Conservation (phyloP, 2,113 vertebrate species). For the Eulemur rufifrons region DNA sequence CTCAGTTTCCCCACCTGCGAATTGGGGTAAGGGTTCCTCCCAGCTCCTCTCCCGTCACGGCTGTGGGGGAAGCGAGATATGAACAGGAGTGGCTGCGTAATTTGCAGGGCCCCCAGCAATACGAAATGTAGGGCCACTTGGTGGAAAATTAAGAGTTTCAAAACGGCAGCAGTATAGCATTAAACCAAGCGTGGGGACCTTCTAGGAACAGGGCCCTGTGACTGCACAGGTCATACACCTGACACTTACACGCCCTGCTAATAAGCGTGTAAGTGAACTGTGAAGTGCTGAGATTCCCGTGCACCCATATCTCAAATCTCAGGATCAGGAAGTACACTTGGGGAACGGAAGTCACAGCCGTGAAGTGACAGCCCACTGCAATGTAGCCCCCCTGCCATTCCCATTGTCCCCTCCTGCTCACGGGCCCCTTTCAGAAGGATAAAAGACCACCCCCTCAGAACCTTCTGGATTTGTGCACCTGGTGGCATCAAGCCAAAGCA, state of each 20-base stretch:
- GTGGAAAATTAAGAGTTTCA: background rate
- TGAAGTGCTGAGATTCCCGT: rapidly evolving
- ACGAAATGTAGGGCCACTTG: background rate
- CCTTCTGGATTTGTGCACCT: background rate
- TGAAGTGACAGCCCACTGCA: rapidly evolving
- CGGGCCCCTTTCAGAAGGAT: background rate
- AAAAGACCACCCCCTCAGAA: background rate
- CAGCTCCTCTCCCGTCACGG: background rate
- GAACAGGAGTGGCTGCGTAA: rapidly evolving
- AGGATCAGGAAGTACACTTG: background rate
- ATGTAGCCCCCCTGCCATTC: too few relatives aligned
- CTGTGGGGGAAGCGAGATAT: background rate
- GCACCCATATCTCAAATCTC: rapidly evolving
- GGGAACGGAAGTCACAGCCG: background rate
- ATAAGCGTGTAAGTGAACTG: rapidly evolving
- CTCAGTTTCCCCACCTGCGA: background rate
- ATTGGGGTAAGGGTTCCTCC: background rate
- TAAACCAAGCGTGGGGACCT: background rate
- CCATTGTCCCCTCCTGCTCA: background rate
- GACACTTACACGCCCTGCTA: background rate
- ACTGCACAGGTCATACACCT: rapidly evolving
- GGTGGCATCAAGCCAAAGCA: background rate
- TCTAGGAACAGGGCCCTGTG: background rate
- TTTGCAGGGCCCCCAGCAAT: rapidly evolving
- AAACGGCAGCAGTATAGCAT: rapidly evolving